Conservation (phyloP, 2,113 vertebrate genomes). For the Catagonus wagneri region DNA sequence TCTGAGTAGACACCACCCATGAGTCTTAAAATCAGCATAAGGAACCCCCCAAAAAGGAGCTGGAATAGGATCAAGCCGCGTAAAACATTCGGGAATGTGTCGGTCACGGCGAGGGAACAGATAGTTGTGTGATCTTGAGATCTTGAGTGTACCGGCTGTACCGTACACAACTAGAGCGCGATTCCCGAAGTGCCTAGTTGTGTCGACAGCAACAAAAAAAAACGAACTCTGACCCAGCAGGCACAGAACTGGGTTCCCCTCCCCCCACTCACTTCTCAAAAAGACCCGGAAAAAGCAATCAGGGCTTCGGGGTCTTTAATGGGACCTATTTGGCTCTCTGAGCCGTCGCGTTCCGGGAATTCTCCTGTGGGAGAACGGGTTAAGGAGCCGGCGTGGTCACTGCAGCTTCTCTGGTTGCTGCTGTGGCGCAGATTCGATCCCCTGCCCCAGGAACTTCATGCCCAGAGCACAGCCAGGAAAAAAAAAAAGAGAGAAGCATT, state of each 20-base stretch:
- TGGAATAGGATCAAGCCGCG: accelerated
- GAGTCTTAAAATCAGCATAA: background rate
- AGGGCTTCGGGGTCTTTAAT: accelerated
- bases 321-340: background rate
- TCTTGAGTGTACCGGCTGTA: accelerated
- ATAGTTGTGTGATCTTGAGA: too few relatives aligned
- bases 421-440: too few relatives aligned
- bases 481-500: too few relatives aligned
- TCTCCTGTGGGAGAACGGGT: too few relatives aligned
- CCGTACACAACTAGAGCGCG: background rate
- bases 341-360: background rate
- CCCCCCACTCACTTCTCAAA: background rate
- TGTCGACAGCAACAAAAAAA: background rate
- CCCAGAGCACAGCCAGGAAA: too few relatives aligned
- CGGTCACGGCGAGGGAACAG: accelerated
- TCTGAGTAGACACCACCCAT: accelerated
- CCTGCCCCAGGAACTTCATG: too few relatives aligned
- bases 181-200: accelerated
- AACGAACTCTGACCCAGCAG: accelerated
- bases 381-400: too few relatives aligned
- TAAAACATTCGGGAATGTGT: background rate
- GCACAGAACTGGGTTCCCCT: too few relatives aligned
- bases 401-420: too few relatives aligned
- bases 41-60: background rate
- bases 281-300: background rate